phyloP scores from a whole-genome alignment of 1,140 invertebrate genomes.

The Drosophila sp. region DNA sequence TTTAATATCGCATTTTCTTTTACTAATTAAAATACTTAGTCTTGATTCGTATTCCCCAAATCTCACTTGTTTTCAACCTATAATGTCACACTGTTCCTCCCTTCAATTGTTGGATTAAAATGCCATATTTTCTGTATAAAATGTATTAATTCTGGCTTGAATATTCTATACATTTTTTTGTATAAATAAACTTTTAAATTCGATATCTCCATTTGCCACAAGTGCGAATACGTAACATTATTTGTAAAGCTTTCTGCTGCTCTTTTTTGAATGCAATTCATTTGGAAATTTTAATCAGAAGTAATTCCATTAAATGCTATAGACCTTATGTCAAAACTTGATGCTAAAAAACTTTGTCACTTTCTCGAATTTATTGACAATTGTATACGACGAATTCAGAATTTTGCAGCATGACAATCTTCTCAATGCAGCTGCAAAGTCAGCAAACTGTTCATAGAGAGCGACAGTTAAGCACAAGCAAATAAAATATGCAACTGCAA shows the following conservation, averaged over 20 bases:
- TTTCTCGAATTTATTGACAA: constrained; percentile 42
- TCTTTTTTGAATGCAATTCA: neutral
- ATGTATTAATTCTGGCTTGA: too few species aligned
- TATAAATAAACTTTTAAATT: too few species aligned
- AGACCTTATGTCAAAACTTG: neutral
- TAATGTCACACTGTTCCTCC: too few species aligned
- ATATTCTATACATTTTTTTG: too few species aligned
- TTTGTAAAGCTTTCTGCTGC: neutral
- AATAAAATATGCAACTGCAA: constrained; percentile 11
- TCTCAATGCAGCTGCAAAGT: constrained; percentile 32
- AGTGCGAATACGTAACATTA: constrained; percentile 22
- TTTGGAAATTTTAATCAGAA: constrained; percentile 3
- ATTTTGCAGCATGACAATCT: constrained; percentile 15
- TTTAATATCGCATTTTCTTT: too few species aligned
- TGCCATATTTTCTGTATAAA: too few species aligned
- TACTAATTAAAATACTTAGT: too few species aligned
- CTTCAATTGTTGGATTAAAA: too few species aligned
- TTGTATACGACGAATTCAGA: constrained; percentile 19
- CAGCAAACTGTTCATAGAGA: constrained; percentile 28
- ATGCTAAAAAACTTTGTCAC: constrained; percentile 21
- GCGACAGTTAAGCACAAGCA: neutral
- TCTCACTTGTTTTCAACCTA: too few species aligned
- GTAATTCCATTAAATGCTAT: constrained; percentile 1
- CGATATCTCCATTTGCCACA: too few species aligned
- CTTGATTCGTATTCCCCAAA: too few species aligned